Evolutionary conservation across 2,113 vertebrate species (phyloP).

Genomic region (Petaurus breviceps): DNA sequence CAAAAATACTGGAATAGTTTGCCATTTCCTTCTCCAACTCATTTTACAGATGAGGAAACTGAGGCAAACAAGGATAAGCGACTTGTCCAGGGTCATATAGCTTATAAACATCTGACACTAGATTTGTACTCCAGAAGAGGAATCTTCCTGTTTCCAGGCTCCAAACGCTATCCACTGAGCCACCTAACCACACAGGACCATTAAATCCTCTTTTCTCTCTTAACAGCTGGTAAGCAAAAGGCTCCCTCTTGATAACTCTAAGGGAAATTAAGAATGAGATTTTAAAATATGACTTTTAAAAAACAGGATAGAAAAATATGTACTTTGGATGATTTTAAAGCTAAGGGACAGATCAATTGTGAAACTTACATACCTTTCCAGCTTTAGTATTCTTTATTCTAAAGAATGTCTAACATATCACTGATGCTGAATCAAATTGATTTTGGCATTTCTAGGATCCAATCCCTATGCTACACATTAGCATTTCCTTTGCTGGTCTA

Average conservation of each 20-base stretch:
- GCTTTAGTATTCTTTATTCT: background rate
- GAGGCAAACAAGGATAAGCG: background rate
- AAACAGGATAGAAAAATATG: background rate
- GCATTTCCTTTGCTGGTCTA: constrained; percentile 14
- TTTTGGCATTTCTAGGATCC: background rate
- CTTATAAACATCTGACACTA: background rate
- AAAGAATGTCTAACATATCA: background rate
- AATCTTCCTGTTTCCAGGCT: background rate
- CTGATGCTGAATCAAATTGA: background rate
- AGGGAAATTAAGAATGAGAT: background rate
- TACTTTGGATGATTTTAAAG: background rate
- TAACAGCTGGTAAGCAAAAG: background rate
- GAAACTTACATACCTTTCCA: background rate
- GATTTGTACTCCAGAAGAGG: background rate
- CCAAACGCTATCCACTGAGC: background rate
- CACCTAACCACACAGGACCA: background rate
- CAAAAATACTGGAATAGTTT: background rate
- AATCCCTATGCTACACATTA: background rate
- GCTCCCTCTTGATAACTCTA: background rate
- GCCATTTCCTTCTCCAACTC: background rate
- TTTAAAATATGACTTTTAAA: background rate
- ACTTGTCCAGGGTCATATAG: background rate
- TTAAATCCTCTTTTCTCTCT: background rate
- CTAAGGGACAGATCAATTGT: background rate
- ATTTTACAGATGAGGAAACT: background rate